A percentile compares a stretch with the other conserved stretches of the same genome.
phyloP scores from a whole-genome alignment of 2,888 invertebrate genomes.

The Elysia crispata region DNA sequence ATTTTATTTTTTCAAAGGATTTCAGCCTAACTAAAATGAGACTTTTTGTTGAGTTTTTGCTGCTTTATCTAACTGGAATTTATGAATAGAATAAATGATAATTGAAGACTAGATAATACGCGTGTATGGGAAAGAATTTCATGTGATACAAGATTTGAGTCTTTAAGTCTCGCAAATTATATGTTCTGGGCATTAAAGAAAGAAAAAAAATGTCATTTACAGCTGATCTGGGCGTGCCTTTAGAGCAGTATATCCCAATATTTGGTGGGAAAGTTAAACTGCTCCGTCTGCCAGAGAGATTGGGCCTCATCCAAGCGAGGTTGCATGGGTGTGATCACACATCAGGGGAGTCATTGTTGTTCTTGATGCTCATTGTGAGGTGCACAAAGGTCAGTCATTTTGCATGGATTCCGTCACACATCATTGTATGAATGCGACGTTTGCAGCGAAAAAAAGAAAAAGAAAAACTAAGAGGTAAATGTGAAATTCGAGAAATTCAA shows the following conservation, averaged over 20 bases:
- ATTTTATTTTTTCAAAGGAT: too few species aligned
- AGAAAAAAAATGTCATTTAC: too few species aligned
- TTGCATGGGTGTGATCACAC: constrained; percentile 91
- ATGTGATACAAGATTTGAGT: too few species aligned
- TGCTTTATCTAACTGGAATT: too few species aligned
- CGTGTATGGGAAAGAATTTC: too few species aligned
- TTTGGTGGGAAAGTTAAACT: constrained; percentile 89
- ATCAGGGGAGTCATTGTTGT: constrained; percentile 94
- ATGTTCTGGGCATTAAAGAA: too few species aligned
- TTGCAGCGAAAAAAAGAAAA: background rate
- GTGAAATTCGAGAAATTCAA: background rate
- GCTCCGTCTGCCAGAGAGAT: constrained; percentile 90
- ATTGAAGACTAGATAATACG: too few species aligned
- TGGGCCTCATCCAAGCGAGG: constrained; percentile 95
- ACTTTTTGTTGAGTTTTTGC: too few species aligned
- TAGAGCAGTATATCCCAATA: constrained; percentile 93
- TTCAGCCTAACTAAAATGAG: too few species aligned
- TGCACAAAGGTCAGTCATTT: constrained; percentile 80
- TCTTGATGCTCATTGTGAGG: constrained; percentile 98
- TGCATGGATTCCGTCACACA: background rate
- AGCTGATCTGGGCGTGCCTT: constrained; percentile 86
- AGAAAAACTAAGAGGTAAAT: constrained; percentile 12
- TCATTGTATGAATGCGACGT: background rate
- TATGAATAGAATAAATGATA: too few species aligned
- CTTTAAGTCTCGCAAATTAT: too few species aligned